A percentile compares a stretch with the other conserved stretches of the same genome.
Evolutionary conservation across 1,140 invertebrate species (phyloP).

Genomic region (Arctopsyche grandis): DNA sequence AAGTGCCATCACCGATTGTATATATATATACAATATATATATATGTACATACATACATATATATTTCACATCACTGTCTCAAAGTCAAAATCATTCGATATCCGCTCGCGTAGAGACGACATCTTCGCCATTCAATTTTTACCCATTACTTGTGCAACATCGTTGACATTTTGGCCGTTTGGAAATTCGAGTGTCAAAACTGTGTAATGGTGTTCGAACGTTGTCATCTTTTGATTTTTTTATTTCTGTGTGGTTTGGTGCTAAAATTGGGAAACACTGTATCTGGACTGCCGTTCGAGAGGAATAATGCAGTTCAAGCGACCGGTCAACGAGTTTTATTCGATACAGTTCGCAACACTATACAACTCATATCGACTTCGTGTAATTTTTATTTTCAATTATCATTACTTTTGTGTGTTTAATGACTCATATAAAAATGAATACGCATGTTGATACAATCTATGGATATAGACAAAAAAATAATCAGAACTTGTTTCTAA

Average conservation of each 20-base stretch:
- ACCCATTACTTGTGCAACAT: background rate
- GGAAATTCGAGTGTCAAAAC: background rate
- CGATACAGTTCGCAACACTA: background rate
- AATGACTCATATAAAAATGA: too few species aligned
- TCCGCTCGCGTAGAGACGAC: background rate
- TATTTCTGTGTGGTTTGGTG: background rate
- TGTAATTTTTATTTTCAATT: constrained; percentile 7
- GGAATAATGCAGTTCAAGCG: background rate
- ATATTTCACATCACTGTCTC: background rate
- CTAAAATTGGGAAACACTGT: background rate
- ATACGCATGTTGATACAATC: too few species aligned
- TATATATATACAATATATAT: constrained; percentile 11
- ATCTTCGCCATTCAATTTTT: too few species aligned
- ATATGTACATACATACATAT: too few species aligned
- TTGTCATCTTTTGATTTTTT: background rate
- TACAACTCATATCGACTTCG: background rate
- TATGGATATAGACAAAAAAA: too few species aligned
- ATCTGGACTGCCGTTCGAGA: background rate
- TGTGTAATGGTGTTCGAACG: background rate
- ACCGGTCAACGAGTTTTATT: background rate
- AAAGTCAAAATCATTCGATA: constrained; percentile 21
- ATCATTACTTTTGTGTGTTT: too few species aligned
- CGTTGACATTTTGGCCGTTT: background rate
- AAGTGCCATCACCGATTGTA: background rate
- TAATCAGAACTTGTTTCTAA: too few species aligned